Conservation (phyloP, 2,888 invertebrate species). For the Dryobotodes eremita region DNA sequence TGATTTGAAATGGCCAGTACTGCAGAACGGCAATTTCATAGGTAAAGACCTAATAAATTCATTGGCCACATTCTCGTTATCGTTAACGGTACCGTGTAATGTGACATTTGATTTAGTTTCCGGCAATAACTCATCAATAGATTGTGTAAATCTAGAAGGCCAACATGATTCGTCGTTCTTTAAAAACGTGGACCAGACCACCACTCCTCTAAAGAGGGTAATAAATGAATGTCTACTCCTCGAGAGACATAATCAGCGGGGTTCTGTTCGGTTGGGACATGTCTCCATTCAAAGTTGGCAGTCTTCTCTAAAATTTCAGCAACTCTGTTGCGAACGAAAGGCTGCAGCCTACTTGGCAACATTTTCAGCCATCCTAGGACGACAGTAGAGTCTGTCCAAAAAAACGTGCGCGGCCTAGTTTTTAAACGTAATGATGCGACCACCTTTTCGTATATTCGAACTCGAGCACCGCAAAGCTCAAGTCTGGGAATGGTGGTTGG, state of each 20-base stretch:
- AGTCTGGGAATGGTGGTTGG: slow-evolving; percentile 8
- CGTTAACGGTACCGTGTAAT: not conserved
- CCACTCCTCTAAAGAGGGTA: not conserved
- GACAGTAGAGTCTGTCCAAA: too few species aligned
- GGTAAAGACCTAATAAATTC: slow-evolving; percentile 1
- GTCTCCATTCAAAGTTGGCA: too few species aligned
- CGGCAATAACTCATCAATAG: too few species aligned
- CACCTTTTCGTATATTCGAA: slow-evolving; percentile 20
- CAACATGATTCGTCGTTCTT: slow-evolving; percentile 7
- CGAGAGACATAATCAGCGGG: slow-evolving; percentile 5
- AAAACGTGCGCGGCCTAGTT: too few species aligned
- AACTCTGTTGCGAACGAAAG: too few species aligned
- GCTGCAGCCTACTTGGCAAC: too few species aligned
- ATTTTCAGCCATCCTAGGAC: too few species aligned
- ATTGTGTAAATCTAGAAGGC: slow-evolving; percentile 19
- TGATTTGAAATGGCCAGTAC: too few species aligned
- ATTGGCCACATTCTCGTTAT: not conserved
- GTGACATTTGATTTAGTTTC: slow-evolving; percentile 6
- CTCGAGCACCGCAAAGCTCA: slow-evolving; percentile 13
- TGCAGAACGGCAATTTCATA: not conserved
- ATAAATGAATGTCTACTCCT: slow-evolving; percentile 8
- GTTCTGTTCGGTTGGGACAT: too few species aligned
- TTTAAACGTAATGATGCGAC: not conserved
- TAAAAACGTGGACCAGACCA: slow-evolving; percentile 20
- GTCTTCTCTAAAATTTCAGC: too few species aligned